phyloP scores from a whole-genome alignment of 2,797 vertebrate species.

The Lates japonicus region DNA sequence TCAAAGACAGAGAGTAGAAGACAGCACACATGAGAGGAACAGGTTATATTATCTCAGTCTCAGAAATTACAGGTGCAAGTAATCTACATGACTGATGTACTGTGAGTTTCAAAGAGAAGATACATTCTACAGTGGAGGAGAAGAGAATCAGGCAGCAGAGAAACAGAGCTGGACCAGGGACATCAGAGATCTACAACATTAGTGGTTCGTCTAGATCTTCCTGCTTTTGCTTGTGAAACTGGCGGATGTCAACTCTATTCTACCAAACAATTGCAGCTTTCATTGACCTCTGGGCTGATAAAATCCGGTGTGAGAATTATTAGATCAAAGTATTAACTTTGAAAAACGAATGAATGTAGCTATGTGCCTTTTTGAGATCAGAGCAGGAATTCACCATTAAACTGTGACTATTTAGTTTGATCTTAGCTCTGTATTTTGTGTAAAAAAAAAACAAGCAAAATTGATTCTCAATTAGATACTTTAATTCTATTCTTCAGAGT shows the following conservation, averaged over 20 bases:
- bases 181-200: neutral
- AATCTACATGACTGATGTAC: conserved; percentile 69
- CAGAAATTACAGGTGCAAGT: conserved; percentile 65
- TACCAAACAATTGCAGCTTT: conserved; percentile 10
- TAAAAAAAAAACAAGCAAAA: conserved; percentile 6
- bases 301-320: conserved; percentile 36
- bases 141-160: conserved; percentile 36
- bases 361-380: neutral
- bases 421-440: neutral
- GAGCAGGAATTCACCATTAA: neutral
- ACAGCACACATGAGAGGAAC: conserved; percentile 50
- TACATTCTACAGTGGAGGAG: conserved; percentile 23
- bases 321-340: conserved; percentile 27
- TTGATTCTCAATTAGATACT: neutral
- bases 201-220: conserved; percentile 9
- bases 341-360: neutral
- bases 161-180: conserved; percentile 43
- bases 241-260: conserved; percentile 6
- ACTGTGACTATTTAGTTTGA: conserved; percentile 2
- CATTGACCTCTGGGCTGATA: conserved; percentile 29
- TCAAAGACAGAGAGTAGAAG: conserved; percentile 42
- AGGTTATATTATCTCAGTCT: conserved; percentile 58
- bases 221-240: neutral
- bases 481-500: conserved; percentile 15
- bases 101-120: conserved; percentile 51